Evolutionary conservation across 1,140 invertebrate species (phyloP).

Genomic region (Ceratina australensis): DNA sequence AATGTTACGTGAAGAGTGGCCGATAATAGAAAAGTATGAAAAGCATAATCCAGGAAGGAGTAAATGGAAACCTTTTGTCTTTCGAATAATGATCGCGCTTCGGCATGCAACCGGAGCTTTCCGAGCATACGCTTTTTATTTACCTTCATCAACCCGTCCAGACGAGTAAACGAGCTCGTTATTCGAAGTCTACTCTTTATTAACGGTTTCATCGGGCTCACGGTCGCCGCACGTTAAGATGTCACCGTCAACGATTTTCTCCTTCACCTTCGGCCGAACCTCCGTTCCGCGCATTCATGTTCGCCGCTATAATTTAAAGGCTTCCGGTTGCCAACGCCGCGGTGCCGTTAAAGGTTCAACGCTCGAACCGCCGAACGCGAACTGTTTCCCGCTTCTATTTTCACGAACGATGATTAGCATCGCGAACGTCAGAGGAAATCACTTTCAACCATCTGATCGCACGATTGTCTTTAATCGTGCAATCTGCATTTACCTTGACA

Average conservation of each 20-base stretch:
- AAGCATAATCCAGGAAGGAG: background rate
- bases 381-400: background rate
- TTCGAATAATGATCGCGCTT: background rate
- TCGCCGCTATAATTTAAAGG: constrained; percentile 37
- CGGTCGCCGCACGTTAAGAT: constrained; percentile 24
- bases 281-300: constrained; percentile 30
- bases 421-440: background rate
- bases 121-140: background rate
- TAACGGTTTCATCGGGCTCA: constrained; percentile 17
- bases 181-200: constrained; percentile 22
- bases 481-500: no score
- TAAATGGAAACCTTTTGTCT: background rate
- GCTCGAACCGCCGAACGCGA: background rate
- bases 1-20: no score
- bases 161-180: constrained; percentile 21
- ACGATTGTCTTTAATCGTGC: no score
- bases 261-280: constrained; percentile 29
- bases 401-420: background rate
- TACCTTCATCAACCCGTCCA: background rate
- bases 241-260: constrained; percentile 49
- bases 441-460: no score
- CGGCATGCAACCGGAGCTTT: background rate
- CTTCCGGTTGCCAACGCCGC: constrained; percentile 1
- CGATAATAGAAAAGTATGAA: background rate
- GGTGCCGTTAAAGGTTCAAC: background rate